Conservation (phyloP, 92 coral and sea anemone genomes). For the Desmophyllum pertusum region DNA sequence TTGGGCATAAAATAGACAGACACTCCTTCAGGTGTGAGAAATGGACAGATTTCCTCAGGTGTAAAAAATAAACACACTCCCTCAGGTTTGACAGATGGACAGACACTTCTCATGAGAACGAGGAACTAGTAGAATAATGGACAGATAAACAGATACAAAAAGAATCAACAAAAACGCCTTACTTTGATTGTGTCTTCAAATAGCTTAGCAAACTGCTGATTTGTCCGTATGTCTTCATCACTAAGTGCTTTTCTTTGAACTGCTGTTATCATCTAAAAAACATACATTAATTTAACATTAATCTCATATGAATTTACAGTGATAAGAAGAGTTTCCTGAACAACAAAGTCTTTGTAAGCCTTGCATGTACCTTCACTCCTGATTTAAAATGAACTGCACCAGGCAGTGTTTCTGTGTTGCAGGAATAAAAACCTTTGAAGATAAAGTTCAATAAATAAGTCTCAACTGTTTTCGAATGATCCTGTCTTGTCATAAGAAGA, state of each 20-base stretch:
- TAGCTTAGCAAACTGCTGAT: conserved; percentile 87
- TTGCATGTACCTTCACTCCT: conserved; percentile 79
- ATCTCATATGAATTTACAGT: not conserved
- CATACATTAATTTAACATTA: not conserved
- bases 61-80: not conserved
- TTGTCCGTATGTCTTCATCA: conserved; percentile 88
- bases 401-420: conserved; percentile 90
- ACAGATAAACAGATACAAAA: not conserved
- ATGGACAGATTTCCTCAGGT: not conserved
- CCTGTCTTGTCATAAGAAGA: not conserved
- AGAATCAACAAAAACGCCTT: not conserved
- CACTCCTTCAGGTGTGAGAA: not conserved
- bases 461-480: not conserved
- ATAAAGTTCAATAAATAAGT: not conserved
- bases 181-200: conserved; percentile 94
- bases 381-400: conserved; percentile 74
- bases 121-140: not conserved
- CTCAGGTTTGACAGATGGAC: not conserved
- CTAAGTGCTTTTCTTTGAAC: conserved; percentile 88
- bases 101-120: not conserved
- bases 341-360: not conserved
- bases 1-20: not conserved
- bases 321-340: not conserved
- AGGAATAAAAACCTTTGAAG: conserved; percentile 81
- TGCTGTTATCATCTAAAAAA: conserved; percentile 86